Evolutionary conservation across 2,797 vertebrate species (phyloP).

Genomic region (Sparus aurata): DNA sequence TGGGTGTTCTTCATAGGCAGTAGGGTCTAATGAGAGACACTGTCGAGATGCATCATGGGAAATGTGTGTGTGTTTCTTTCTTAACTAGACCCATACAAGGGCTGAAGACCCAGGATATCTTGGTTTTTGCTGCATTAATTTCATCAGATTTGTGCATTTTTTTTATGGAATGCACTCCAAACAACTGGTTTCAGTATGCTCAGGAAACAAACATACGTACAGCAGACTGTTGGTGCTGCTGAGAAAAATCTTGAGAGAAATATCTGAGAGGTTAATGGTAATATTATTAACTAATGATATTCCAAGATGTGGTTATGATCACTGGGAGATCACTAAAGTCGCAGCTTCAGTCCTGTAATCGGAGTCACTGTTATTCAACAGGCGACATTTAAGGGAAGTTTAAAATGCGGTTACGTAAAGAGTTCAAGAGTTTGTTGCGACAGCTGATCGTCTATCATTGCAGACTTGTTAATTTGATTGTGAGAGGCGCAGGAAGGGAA

Average conservation of each 20-base stretch:
- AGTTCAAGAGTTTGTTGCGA: conserved; percentile 3
- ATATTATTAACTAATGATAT: not conserved
- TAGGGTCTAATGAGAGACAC: not conserved
- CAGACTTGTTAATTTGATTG: conserved; percentile 25
- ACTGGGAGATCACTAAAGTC: not conserved
- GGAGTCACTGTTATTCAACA: conserved; percentile 11
- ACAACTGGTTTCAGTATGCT: not conserved
- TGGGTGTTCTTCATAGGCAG: too few relatives aligned
- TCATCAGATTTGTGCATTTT: not conserved
- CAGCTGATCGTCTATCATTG: conserved; percentile 24
- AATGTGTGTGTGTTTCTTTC: not conserved
- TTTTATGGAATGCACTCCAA: not conserved
- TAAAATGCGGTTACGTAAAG: conserved; percentile 32
- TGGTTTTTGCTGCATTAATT: not conserved
- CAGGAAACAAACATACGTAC: not conserved
- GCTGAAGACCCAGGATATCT: not conserved
- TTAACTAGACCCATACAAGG: not conserved
- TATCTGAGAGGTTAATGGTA: not conserved
- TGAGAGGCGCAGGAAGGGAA: not conserved
- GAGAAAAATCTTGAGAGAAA: conserved; percentile 1
- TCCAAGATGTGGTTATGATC: not conserved
- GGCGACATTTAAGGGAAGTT: too few relatives aligned
- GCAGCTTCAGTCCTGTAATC: conserved; percentile 3
- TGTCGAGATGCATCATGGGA: not conserved
- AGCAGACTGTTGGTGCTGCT: not conserved